Percentiles rank a stretch among this genome's conserved stretches.
Evolutionary conservation across 2,113 vertebrate genomes (phyloP).

Genomic region (Megalops atlanticus): DNA sequence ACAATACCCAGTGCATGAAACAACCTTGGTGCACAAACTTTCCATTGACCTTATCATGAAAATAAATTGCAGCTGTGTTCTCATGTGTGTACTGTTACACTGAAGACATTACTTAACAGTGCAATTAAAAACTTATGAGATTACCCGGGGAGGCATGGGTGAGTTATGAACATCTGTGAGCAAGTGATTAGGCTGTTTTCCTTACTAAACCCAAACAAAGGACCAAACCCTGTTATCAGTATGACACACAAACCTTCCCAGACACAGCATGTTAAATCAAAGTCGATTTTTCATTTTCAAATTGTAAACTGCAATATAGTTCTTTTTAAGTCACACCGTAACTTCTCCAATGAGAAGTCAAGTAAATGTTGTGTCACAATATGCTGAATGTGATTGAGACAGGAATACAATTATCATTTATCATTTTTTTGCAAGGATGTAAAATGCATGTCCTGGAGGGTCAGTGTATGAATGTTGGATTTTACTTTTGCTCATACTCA

Average conservation of each 20-base stretch:
- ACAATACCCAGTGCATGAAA: too few relatives aligned
- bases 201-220: constrained; percentile 61
- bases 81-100: background rate
- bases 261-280: background rate
- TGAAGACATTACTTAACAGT: background rate
- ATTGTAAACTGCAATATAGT: background rate
- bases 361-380: too few relatives aligned
- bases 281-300: background rate
- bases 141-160: background rate
- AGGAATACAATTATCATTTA: too few relatives aligned
- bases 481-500: too few relatives aligned
- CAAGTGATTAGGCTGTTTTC: constrained; percentile 40
- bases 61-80: background rate
- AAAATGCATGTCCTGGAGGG: too few relatives aligned
- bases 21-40: too few relatives aligned
- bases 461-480: too few relatives aligned
- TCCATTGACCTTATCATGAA: background rate
- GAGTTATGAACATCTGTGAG: background rate
- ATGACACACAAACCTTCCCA: constrained; percentile 24
- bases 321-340: too few relatives aligned
- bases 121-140: background rate
- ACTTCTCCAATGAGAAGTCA: too few relatives aligned
- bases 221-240: constrained; percentile 39
- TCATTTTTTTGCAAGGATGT: too few relatives aligned
- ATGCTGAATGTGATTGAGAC: too few relatives aligned